Evolutionary conservation across 2,888 invertebrate genomes (phyloP).

Genomic region (Blera fallax): DNA sequence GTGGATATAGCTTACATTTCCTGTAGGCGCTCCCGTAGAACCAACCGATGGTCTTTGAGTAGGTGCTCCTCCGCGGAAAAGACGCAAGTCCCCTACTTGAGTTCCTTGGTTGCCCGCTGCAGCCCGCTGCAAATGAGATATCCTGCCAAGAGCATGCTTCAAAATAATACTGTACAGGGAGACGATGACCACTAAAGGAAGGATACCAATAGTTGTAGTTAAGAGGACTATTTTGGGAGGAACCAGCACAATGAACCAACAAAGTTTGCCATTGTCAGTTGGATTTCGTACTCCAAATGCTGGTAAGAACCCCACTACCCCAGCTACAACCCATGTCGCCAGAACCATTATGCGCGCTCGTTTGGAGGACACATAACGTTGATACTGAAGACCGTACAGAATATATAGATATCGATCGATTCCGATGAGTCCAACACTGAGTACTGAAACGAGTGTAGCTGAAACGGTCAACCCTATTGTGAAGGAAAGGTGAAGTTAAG

Average conservation of each 20-base stretch:
- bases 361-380: slow-evolving; percentile 84
- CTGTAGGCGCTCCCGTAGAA: neutral
- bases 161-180: slow-evolving; percentile 85
- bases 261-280: slow-evolving; percentile 83
- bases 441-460: slow-evolving; percentile 85
- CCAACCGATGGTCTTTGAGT: neutral
- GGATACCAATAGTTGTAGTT: slow-evolving; percentile 83
- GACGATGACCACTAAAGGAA: slow-evolving; percentile 82
- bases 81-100: slow-evolving; percentile 77
- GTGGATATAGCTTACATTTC: slow-evolving; percentile 43
- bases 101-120: slow-evolving; percentile 77
- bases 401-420: slow-evolving; percentile 86
- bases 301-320: slow-evolving; percentile 84
- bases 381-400: slow-evolving; percentile 85
- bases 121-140: slow-evolving; percentile 82
- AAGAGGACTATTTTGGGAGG: slow-evolving; percentile 84
- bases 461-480: slow-evolving; percentile 85
- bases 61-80: slow-evolving; percentile 75
- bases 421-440: slow-evolving; percentile 85
- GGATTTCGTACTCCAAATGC: slow-evolving; percentile 84
- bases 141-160: slow-evolving; percentile 84
- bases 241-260: slow-evolving; percentile 84
- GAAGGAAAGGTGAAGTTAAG: neutral
- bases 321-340: slow-evolving; percentile 84
- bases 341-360: slow-evolving; percentile 84